Evolutionary conservation across 2,113 vertebrate genomes (phyloP).

Genomic region (Phasianus colchicus): DNA sequence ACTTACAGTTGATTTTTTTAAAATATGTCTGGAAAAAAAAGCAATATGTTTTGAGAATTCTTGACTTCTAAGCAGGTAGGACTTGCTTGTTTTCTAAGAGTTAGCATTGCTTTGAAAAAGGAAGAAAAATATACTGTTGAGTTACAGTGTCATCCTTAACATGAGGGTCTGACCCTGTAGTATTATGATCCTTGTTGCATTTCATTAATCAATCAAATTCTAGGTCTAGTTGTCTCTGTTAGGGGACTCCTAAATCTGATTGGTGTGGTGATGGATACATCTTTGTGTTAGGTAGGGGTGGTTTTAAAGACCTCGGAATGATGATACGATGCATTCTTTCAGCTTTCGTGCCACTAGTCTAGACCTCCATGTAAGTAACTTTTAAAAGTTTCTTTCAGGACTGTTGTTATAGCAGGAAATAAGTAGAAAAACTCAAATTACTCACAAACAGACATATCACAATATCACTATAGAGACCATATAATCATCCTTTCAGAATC

Average conservation of each 20-base stretch:
- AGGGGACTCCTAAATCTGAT: neutral
- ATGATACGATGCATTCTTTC: neutral
- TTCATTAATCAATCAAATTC: neutral
- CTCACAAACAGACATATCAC: neutral
- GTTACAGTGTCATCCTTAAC: neutral
- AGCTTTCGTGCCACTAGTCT: neutral
- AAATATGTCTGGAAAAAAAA: neutral
- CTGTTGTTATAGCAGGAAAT: neutral
- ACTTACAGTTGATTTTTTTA: fast-evolving
- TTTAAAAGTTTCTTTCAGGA: neutral
- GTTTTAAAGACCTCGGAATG: neutral
- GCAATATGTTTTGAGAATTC: neutral
- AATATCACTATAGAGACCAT: neutral
- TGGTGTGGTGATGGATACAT: neutral
- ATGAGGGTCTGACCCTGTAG: neutral
- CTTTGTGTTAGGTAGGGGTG: neutral
- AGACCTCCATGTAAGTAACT: neutral
- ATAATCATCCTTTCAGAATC: neutral
- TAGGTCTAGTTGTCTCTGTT: neutral
- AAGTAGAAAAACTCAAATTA: neutral
- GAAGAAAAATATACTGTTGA: neutral
- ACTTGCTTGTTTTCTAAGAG: neutral
- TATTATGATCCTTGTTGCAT: neutral
- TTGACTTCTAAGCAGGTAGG: neutral
- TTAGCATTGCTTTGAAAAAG: neutral